Conservation (phyloP, 2,797 vertebrate genomes). For the Helarctos malayanus region DNA sequence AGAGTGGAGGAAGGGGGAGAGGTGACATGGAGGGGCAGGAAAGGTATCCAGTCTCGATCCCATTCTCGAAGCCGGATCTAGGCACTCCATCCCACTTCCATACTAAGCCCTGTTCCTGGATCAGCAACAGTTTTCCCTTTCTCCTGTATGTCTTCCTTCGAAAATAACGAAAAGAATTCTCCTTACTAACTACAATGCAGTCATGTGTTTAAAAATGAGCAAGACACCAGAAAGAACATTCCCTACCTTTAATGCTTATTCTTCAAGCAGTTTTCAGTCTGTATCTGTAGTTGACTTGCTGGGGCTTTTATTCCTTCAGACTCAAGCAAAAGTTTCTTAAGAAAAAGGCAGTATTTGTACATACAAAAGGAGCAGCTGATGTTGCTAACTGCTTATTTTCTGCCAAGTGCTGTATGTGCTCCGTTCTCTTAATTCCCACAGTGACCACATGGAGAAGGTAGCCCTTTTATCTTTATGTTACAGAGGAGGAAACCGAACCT, state of each 20-base stretch:
- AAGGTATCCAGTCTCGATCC: not conserved
- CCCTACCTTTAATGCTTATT: not conserved
- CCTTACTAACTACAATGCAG: not conserved
- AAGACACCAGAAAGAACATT: not conserved
- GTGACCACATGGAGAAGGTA: not conserved
- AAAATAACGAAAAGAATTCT: not conserved
- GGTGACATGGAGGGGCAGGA: not conserved
- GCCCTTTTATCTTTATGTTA: too few species aligned
- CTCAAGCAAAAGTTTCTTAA: not conserved
- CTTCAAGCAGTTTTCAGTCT: not conserved
- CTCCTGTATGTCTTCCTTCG: not conserved
- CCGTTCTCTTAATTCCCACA: not conserved
- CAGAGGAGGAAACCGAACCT: not conserved
- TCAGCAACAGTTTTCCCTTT: not conserved
- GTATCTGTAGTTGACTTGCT: not conserved
- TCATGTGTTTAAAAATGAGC: not conserved
- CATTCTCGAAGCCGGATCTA: not conserved
- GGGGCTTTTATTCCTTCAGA: not conserved
- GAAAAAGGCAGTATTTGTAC: not conserved
- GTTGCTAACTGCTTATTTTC: not conserved
- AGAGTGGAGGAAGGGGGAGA: not conserved
- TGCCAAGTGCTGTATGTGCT: not conserved
- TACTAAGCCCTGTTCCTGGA: not conserved
- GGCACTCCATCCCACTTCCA: not conserved
- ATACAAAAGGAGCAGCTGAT: not conserved